Evolutionary conservation across 1,140 invertebrate species (phyloP), one percentile per base, ranked within the genome.

Genomic region (Agrypnia vestita): DNA sequence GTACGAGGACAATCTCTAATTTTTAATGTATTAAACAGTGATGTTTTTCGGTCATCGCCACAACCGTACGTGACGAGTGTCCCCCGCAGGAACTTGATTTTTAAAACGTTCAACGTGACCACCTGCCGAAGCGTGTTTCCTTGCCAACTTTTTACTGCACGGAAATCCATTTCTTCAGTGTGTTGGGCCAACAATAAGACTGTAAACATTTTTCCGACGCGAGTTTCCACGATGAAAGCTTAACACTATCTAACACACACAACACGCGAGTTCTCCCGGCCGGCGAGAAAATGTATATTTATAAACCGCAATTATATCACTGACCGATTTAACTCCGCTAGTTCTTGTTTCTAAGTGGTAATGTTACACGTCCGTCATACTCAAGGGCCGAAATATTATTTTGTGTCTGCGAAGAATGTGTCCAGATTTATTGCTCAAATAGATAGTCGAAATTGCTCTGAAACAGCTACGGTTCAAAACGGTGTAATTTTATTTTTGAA

Each of bases 271-370:
- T 3, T 13, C 47, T 49, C 64, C 47, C 7, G 43, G 13, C 35
- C 15, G 7, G 0, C 7, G 15, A 17, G 44, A 17, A 71, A 15
- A 71, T 71, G 49, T 71, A 49, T 73, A 73, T 73, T 73, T 73
- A 73, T 73, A 71, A 67, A 71, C 67, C 4, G 47, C 11, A 73
- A 53, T 73, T 73, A 73, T 73, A 73, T 73, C 71, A 73, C 49
- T 56, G 53, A 51, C 71, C 49, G 71, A 55, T 73, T 56, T 73
- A 56, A 73, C 71, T 73, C n/a, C 15, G 19, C 71, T 73, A 21
- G 71, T 35, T n/a, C 71, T 21, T 73, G 71, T 73, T 73, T 19
- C 71, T 25, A n/a, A 21, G 44, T 46, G 10, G 67, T 21, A 71
- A 71, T 49, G 17, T 64, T 35, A 6, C 6, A 19, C 43, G 13